Evolutionary conservation across 2,888 invertebrate species (phyloP).

Genomic region (Globia sparganii): DNA sequence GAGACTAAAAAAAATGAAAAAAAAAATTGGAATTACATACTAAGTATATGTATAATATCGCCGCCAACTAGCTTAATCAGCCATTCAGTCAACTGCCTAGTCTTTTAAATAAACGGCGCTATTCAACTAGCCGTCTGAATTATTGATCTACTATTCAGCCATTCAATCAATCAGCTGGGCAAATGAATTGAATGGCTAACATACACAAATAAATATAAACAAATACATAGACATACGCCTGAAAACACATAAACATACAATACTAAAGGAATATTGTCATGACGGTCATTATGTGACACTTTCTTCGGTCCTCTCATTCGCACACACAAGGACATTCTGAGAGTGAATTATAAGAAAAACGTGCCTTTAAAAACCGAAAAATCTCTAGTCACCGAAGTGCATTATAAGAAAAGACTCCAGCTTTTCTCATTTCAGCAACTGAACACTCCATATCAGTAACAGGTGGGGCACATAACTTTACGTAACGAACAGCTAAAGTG

Average conservation of each 20-base stretch:
- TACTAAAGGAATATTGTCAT: not conserved
- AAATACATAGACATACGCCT: not conserved
- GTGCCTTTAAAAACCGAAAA: constrained; percentile 1
- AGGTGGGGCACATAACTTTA: constrained; percentile 80
- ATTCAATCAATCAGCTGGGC: too few species aligned
- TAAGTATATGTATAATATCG: too few species aligned
- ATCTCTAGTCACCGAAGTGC: constrained; percentile 30
- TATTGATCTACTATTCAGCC: too few species aligned
- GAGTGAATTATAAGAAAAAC: not conserved
- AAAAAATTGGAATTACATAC: too few species aligned
- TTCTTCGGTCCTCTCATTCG: not conserved
- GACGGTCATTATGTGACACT: not conserved
- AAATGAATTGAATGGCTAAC: too few species aligned
- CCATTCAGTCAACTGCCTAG: too few species aligned
- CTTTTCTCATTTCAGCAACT: constrained; percentile 60
- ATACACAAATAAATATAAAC: not conserved
- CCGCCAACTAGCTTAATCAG: too few species aligned
- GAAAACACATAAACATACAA: not conserved
- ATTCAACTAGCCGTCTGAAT: too few species aligned
- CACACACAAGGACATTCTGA: not conserved
- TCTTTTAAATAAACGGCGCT: too few species aligned
- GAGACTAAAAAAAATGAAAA: not conserved
- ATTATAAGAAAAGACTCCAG: constrained; percentile 35
- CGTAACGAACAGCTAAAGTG: constrained; percentile 72
- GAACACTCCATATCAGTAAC: constrained; percentile 79